Evolutionary conservation across 2,113 vertebrate species (phyloP).

Genomic region (Campylomormyrus numenius): DNA sequence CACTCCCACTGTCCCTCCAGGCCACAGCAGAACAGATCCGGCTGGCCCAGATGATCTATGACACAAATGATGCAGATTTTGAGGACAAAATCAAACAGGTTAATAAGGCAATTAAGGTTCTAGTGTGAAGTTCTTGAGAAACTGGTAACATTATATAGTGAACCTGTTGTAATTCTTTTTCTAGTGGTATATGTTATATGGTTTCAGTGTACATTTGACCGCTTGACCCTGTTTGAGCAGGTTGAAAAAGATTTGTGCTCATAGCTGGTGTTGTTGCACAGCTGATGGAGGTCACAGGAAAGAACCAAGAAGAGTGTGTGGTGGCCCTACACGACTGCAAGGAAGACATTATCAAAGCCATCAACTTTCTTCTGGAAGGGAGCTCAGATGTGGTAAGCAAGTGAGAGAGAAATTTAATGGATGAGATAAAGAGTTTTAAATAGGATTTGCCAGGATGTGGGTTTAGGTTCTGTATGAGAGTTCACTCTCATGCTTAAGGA

Average conservation of each 20-base stretch:
- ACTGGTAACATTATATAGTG: not conserved
- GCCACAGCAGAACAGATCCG: constrained; percentile 97
- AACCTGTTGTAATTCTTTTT: not conserved
- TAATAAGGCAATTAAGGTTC: constrained; percentile 5
- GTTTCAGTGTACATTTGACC: not conserved
- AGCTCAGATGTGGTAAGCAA: constrained; percentile 72
- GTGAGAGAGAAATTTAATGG: not conserved
- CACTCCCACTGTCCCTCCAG: constrained; percentile 44
- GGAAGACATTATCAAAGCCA: constrained; percentile 89
- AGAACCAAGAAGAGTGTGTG: constrained; percentile 88
- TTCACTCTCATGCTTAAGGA: not conserved
- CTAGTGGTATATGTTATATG: not conserved
- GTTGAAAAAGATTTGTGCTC: not conserved
- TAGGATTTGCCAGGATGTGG: not conserved
- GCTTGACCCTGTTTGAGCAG: not conserved
- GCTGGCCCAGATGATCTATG: constrained; percentile 90
- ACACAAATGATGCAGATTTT: constrained; percentile 93
- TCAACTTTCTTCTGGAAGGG: constrained; percentile 88
- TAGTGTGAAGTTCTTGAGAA: not conserved
- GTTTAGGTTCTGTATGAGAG: not conserved
- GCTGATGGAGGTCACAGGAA: constrained; percentile 94
- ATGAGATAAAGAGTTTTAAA: not conserved
- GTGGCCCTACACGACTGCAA: constrained; percentile 92
- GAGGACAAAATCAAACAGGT: constrained; percentile 97
- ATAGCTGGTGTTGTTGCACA: constrained; percentile 34